Evolutionary conservation across 35 echinoderm and acorn worm species (phyloP).

Genomic region (Nesometra sesokonis): DNA sequence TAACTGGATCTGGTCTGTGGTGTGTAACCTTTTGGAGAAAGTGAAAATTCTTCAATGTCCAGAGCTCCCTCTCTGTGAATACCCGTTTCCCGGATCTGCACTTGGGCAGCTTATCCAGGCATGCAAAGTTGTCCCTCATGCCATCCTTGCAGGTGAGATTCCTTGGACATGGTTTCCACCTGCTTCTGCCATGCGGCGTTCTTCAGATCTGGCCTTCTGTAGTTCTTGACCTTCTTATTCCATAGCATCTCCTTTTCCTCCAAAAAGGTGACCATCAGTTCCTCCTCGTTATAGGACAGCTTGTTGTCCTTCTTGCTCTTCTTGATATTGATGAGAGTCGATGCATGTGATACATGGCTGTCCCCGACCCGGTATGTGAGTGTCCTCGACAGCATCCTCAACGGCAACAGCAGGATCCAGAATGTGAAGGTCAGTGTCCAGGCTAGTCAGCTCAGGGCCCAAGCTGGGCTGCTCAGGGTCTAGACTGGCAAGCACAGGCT

Average conservation of each 20-base stretch:
- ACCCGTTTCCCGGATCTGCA: neutral
- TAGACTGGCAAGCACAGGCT: too few relatives aligned
- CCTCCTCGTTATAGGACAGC: constrained; percentile 1
- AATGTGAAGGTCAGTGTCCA: too few relatives aligned
- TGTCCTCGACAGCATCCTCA: too few relatives aligned
- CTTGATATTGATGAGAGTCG: neutral
- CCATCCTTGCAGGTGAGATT: constrained; percentile 8
- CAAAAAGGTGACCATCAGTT: constrained; percentile 2
- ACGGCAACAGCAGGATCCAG: too few relatives aligned
- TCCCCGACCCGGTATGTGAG: too few relatives aligned
- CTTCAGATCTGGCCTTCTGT: neutral
- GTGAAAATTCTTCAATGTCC: neutral
- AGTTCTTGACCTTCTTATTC: neutral
- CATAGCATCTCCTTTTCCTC: neutral
- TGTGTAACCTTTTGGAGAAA: neutral
- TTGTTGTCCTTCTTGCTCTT: constrained; percentile 1
- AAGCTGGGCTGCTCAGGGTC: too few relatives aligned
- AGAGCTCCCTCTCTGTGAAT: constrained; percentile 9
- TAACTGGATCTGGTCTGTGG: constrained; percentile 6
- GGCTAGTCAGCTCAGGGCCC: too few relatives aligned
- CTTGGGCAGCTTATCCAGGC: neutral
- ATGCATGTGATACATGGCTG: too few relatives aligned
- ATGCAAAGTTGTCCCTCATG: neutral
- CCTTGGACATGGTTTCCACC: constrained; percentile 1
- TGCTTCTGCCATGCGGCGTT: constrained; percentile 6